Evolutionary conservation across 2,797 vertebrate species (phyloP), one percentile per base, ranked within the genome.

Genomic region (Novumbra hubbsi): DNA sequence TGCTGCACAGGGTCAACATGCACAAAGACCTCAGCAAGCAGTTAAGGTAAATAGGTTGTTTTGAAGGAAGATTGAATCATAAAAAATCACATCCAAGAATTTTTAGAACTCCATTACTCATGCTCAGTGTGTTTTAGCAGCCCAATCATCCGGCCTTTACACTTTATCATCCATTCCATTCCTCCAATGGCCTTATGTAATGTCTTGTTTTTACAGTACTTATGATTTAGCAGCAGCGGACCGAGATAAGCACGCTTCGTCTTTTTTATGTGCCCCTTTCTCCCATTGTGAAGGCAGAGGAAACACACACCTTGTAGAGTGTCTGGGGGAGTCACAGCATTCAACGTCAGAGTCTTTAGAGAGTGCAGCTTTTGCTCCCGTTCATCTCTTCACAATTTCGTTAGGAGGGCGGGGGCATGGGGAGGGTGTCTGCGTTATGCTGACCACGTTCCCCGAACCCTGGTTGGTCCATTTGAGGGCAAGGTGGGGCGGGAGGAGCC

Each of bases 381-480:
- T 89, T 86, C 79, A 84, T 87, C 81, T 86, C 79, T 87, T 87
- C 85, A 86, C 82, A 81, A 86, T 87, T 76, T 86, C 83, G 86
- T 90, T 90, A 87, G 83, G 65, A 73, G 66, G 72, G 24, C 81
- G 68, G 67, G 80, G 77, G 71, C 74, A 57, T 74, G 38, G 77
- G 21, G 66, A 80, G 78, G 45, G 76, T 74, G 83, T 63, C 78
- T 77, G 81, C 76, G 73, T 80, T 85, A 73, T 81, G 84, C 78
- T 91, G 87, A 90, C 90, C 89, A 80, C 78, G 72, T 82, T 73
- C 76, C 76, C 83, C 82, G 72, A 62, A 75, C 72, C 48, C 78
- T 76, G 86, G 87, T 88, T 88, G 83, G 87, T 84, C 85, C 83
- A 79, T 80, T 88, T 88, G 83, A 88, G 80, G 78, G 82, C 73